Base-by-base conservation (phyloP, 2,797 vertebrate species). In the Streptopelia turtur region DNA sequence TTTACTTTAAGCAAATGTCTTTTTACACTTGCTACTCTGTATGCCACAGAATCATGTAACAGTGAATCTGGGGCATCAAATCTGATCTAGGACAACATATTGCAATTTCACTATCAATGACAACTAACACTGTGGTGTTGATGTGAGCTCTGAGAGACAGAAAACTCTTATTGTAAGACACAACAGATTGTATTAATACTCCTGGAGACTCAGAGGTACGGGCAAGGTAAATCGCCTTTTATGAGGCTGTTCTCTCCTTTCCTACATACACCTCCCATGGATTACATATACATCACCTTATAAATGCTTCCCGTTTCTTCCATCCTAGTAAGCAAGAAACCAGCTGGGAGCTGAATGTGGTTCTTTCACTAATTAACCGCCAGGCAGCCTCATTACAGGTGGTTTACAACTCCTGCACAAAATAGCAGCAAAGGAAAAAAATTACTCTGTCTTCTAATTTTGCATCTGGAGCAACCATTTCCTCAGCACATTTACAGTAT, bases 241-340 rank as follows among this genome's bases (percentile, higher is more conserved):
- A 25, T 72, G 22, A 69, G 49, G 18, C 47, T 63, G 9, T 65
- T 68, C 11, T 68, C 16, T 74, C 53, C 20, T 74, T 70, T 83
- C 43, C 70, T 76, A 8, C 5, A 16, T 53, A 17, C 39, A 12
- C 14, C n/a, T 83, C 82, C 57, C 57, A 17, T 24, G 49, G 33
- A 24, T 30, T 83, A 69, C 41, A 45, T 24, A 33, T 22, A 55
- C 21, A 65, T 50, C 65, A 63, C 61, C 50, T 74, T 86, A 50
- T 59, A 90, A 93, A 83, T 70, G 17, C n/a, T 91, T 84, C 50
- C 70, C 71, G 37, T 6, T 83, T 84, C 68, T 94, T 93, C 53
- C 31, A 68, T 37, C 37, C 61, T 11, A 55, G 41, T 55, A 28
- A 91, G 65, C 20, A 83, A 83, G 61, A 83, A 87, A 64, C 8